Base-by-base conservation (phyloP, 2,888 invertebrate genomes). In the Lacanobia wlatinum region DNA sequence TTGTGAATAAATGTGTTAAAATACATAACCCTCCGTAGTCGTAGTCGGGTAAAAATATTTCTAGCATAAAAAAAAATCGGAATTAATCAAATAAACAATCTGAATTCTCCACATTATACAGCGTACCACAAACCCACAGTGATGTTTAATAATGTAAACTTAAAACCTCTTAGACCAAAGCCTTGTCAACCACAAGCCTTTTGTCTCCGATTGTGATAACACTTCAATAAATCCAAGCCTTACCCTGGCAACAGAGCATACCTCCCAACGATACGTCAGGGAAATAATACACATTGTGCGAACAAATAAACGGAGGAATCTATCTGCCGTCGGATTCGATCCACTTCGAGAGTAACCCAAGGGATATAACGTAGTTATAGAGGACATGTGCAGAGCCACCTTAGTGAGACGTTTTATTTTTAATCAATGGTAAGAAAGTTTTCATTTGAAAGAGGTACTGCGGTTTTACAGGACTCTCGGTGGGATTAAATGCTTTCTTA, bases 261-360 rank as follows among this genome's bases (percentile, higher is more conserved):
- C 70, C 21, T 64, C 56, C 12, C 52, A 65, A 67, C 48, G 34
- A 65, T 82, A 77, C 72, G 16, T 82, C 78, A 61, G 72, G 60
- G 79, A 77, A 77, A 79, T 82, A 82, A 79, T 82, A 67, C 56
- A 70, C 60, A 82, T 67, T 72, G 79, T 82, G 56, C 58, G 72
- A 48, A 48, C 67, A 77, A 82, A 79, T 79, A 76, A 79, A 82
- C 61, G 65, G 48, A 23, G 6, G 64, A 18, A 64, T 82, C 66
- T 64, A 71, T 82, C 65, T 53, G 56, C 69, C 61, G 23, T 70
- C 9, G 65, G 60, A 74, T 79, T 79, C 66, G 70, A 79, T 84
- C 73, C 56, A 70, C 64, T 80, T 60, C 43, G 64, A 62, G 69
- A 69, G 64, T 68, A 21, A 43, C 73, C 74, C 64, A 14, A 23